Base-by-base conservation (phyloP, 2,888 invertebrate species). In the Hypomecis punctinalis region DNA sequence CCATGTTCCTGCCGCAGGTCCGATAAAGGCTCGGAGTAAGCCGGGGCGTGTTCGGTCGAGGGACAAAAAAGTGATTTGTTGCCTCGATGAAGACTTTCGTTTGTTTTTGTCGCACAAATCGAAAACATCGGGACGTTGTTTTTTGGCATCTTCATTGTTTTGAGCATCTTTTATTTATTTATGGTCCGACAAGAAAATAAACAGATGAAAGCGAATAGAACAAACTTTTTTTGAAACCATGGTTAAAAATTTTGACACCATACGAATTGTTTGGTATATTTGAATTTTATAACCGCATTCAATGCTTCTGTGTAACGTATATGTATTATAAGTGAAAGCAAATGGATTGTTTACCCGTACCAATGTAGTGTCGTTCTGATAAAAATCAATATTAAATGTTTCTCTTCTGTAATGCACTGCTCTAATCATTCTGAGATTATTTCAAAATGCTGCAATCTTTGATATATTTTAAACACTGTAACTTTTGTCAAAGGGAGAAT, bases 41-140 rank as follows among this genome's bases (percentile, higher is more conserved):
- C 5, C 5, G 51, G 23, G 33, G 47, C 8, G 56, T 9, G 43
- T 11, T 2, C 40, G 61, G 47, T 39, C 54, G 74, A 61, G 67
- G 47, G 68, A 73, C 76, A 76, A 84, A 88, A 74, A 79, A 82
- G 83, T 86, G 86, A 89, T 88, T 89, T 89, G 89, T 90, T 79
- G 80, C 76, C 76, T 68, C 78, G 84, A 86, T 87, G 86, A 83
- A 84, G 84, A 83, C 79, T 82, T 86, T 71, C 65, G 51, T 61
- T 78, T 78, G 82, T 84, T 86, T 88, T 86, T 86, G 79, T 84
- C 77, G 77, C 73, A 75, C 73, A 72, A 69, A 68, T 73, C 69
- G 68, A 73, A 73, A 76, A 75, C 67, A 67, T 69, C 68, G 69
- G 65, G 42, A 43, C 42, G 49, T 59, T 65, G 53, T 65, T 71